Base-by-base conservation (phyloP, 2,113 vertebrate species). In the Antechinus stuartii region DNA sequence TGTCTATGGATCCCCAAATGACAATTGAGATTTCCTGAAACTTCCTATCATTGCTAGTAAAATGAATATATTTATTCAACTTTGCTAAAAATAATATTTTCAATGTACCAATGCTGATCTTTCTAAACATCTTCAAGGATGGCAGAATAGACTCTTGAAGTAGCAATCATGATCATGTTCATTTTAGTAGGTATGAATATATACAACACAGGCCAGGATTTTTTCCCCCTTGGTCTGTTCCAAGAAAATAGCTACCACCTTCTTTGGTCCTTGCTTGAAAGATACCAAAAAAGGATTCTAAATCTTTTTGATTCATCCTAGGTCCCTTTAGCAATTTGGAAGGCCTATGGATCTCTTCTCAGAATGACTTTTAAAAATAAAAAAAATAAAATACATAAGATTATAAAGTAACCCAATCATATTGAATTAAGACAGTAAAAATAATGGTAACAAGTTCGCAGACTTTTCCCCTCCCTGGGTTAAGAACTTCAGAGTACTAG, bases 21-120 rank as follows among this genome's bases (percentile, higher is more conserved):
- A 90, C 96, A 96, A 91, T 93, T 95, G 95, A 96, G 95, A 97
- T 96, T 93, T 95, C 93, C 84, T 27, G 61, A 92, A 95, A 94
- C 93, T 94, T 93, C 89, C 55, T 76, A 56, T 42, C 89, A 12
- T 53, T n/a, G 19, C 84, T n/a, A 90, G 54, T 52, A 22, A 68
- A 89, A 47, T 35, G 57, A 94, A 90, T 30, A 56, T 0, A 46
- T 54, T 92, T 54, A 50, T 91, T 95, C 22, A 46, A 26, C 54
- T 91, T 22, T 89, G 92, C 8, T 12, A 49, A 76, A 97, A 91
- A 96, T 89, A 91, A 50, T 90, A 52, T 53, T 57, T 89, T 68
- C 16, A 47, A 30, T 30, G 27, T 27, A 22, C 52, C n/a, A 56
- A 91, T 94, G n/a, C 49, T 47, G 10, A 91, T 93, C 89, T 96